phyloP scores from a whole-genome alignment of 2,113 vertebrate species.

The Felis chaus region DNA sequence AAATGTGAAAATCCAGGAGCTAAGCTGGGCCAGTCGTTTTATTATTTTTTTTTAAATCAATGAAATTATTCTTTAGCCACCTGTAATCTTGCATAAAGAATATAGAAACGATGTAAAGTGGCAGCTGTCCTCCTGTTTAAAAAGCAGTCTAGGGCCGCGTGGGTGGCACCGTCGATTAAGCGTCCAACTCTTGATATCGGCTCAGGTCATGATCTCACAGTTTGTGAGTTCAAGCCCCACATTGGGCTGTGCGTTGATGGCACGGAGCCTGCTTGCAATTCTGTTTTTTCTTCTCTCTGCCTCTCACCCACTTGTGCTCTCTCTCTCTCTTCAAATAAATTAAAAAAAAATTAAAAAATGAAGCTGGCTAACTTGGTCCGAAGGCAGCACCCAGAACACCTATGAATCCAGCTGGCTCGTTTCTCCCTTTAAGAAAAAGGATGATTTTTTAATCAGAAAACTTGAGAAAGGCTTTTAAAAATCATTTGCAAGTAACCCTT shows the following conservation, averaged over 20 bases:
- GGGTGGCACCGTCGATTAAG: too few species aligned
- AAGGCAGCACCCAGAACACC: neutral
- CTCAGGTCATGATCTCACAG: too few species aligned
- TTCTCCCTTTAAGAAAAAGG: neutral
- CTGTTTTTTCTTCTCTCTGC: too few species aligned
- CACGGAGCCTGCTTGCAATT: too few species aligned
- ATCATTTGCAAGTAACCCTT: neutral
- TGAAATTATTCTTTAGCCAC: neutral
- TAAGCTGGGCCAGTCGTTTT: neutral
- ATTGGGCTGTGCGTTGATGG: too few species aligned
- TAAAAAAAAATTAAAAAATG: too few species aligned
- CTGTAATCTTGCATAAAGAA: neutral
- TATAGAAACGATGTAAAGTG: neutral
- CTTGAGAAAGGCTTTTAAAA: neutral
- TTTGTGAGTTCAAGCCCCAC: too few species aligned
- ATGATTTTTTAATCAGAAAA: neutral
- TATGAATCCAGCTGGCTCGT: too few species aligned
- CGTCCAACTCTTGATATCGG: too few species aligned
- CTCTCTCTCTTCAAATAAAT: too few species aligned
- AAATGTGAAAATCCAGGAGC: neutral
- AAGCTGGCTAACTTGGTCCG: neutral
- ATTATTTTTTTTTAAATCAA: neutral
- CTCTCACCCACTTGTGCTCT: too few species aligned
- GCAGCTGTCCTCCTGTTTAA: neutral
- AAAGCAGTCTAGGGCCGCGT: too few species aligned